Base-by-base conservation (phyloP, 2,888 invertebrate species). In the Ochlodes sylvanus region DNA sequence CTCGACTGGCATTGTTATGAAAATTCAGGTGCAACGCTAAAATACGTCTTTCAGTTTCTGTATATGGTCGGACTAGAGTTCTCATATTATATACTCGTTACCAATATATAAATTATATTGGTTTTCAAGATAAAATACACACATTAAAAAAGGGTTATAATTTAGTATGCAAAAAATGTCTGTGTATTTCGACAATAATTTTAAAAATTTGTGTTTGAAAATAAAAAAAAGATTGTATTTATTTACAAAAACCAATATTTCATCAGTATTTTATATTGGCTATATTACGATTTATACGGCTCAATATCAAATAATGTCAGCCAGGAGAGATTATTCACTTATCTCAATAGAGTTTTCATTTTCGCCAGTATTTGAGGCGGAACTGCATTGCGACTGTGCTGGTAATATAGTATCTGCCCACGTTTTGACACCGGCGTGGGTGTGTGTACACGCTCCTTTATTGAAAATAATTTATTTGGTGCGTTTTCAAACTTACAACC, bases 391-490 rank as follows among this genome's bases (percentile, higher is more conserved):
- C 65, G 58, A 65, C 57, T 44, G 50, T 47, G 58, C 65, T 14
- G 50, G 65, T 58, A 65, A 65, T 65, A 65, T 65, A 65, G 65
- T 65, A 65, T 65, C 65, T 66, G 66, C 66, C 60, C 73, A 71
- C 72, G 62, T 54, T 66, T 69, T 66, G 66, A 66, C 66, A 60
- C 74, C 70, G 69, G 73, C 73, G 74, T 74, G 65, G 74, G 74
- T 62, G 74, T 73, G 65, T 73, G 71, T 71, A 74, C 73, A 73
- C 58, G 73, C 70, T 69, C 70, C 71, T 73, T 70, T 73, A 69
- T 72, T 69, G 70, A 69, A 69, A 69, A 72, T 69, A 68, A 71
- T 73, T 63, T 67, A 61, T 68, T 65, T 58, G 50, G 65, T 50
- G 65, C 65, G 50, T 65, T 65, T 65, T 58, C 65, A 58, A 65